phyloP scores from a whole-genome alignment of 2,888 invertebrate genomes.

The Morpho helenor region DNA sequence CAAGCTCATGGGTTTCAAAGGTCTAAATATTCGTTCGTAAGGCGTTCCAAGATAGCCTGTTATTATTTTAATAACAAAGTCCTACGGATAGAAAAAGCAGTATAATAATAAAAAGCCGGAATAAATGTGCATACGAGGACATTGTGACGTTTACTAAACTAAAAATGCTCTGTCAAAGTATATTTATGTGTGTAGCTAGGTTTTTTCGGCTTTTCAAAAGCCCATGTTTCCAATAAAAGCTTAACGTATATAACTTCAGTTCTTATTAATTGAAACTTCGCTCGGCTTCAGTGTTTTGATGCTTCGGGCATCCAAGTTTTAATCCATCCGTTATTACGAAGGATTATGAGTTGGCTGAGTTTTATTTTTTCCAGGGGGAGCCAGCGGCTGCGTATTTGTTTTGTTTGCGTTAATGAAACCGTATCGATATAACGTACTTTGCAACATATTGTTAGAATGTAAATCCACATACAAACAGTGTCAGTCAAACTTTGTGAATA shows the following conservation, averaged over 20 bases:
- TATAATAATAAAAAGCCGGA: too few relatives aligned
- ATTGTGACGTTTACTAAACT: too few relatives aligned
- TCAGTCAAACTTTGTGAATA: too few relatives aligned
- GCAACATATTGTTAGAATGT: constrained; percentile 5
- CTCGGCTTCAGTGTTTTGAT: constrained; percentile 31
- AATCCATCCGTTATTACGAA: constrained; percentile 41
- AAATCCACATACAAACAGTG: too few relatives aligned
- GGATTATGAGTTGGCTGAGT: constrained; percentile 40
- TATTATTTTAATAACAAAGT: too few relatives aligned
- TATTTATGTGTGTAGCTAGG: too few relatives aligned
- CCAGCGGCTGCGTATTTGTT: constrained; percentile 30
- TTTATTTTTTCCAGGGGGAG: constrained; percentile 34
- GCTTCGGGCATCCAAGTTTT: constrained; percentile 40
- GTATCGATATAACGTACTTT: constrained; percentile 22
- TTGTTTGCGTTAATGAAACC: constrained; percentile 33
- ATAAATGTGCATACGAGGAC: too few relatives aligned
- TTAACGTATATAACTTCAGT: constrained; percentile 22
- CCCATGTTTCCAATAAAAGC: constrained; percentile 27
- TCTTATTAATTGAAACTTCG: constrained; percentile 31
- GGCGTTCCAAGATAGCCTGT: too few relatives aligned
- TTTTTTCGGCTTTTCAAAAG: background rate
- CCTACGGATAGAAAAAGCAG: too few relatives aligned
- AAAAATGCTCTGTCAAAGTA: too few relatives aligned
- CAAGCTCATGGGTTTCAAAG: too few relatives aligned
- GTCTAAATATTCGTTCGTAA: too few relatives aligned